phyloP scores from a whole-genome alignment of 2,113 vertebrate species.

The Hippocampus abdominalis region DNA sequence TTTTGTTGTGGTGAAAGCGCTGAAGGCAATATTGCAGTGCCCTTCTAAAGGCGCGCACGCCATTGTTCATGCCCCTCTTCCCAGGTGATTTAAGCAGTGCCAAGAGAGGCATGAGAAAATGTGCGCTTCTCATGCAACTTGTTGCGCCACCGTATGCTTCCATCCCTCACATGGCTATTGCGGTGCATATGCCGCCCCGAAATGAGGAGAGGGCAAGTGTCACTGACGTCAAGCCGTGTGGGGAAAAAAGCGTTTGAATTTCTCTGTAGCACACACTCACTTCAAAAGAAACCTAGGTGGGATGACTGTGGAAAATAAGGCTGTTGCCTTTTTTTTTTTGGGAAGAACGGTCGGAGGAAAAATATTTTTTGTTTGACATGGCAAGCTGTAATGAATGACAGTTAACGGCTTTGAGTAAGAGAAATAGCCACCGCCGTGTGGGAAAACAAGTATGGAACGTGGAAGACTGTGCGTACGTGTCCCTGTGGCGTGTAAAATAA shows the following conservation, averaged over 20 bases:
- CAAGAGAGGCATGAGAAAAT: slow-evolving; percentile 70
- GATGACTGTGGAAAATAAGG: slow-evolving; percentile 20
- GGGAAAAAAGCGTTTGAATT: slow-evolving; percentile 40
- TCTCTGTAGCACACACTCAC: slow-evolving; percentile 48
- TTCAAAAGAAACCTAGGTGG: slow-evolving; percentile 21
- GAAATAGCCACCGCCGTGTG: slow-evolving; percentile 55
- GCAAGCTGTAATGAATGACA: slow-evolving; percentile 43
- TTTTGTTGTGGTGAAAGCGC: slow-evolving; percentile 72
- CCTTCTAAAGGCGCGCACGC: slow-evolving; percentile 69
- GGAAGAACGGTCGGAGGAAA: slow-evolving; percentile 17
- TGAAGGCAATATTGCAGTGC: slow-evolving; percentile 65
- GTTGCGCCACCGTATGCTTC: slow-evolving; percentile 36
- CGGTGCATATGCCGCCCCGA: slow-evolving; percentile 32
- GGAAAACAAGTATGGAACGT: slow-evolving; percentile 47
- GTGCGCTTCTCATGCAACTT: slow-evolving; percentile 76
- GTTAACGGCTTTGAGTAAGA: slow-evolving; percentile 39
- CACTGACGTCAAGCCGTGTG: slow-evolving; percentile 56
- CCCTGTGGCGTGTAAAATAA: slow-evolving; percentile 57
- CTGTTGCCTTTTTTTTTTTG: slow-evolving; percentile 22
- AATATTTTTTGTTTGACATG: slow-evolving; percentile 39
- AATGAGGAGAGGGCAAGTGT: slow-evolving; percentile 48
- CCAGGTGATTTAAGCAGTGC: slow-evolving; percentile 67
- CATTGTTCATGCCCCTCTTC: slow-evolving; percentile 64
- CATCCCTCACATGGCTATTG: slow-evolving; percentile 33
- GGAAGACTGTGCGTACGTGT: slow-evolving; percentile 46